These are phyloP conservation scores for Camelus bactrianus DNA, from an alignment of 2,113 vertebrate genomes.

Conservation along the genomic window DNA sequence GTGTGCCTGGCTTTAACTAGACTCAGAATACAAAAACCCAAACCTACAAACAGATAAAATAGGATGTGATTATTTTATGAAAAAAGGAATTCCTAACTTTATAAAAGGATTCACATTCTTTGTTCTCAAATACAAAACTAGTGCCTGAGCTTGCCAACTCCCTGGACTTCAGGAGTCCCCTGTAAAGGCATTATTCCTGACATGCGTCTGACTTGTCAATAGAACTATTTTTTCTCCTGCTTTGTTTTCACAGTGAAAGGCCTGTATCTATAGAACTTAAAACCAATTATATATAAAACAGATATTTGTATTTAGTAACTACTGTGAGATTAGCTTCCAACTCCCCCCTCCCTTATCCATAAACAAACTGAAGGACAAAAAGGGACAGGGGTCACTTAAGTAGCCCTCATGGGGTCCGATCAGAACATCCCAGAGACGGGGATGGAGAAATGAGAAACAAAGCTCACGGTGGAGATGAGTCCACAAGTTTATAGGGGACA, in stretches of 20 bases:
- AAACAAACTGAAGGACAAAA: neutral
- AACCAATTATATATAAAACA: neutral
- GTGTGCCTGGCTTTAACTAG: slow-evolving; percentile 50
- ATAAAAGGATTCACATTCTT: slow-evolving; percentile 55
- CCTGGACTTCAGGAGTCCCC: neutral
- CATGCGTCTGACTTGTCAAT: neutral
- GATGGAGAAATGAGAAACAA: neutral
- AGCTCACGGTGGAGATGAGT: neutral
- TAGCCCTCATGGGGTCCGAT: neutral
- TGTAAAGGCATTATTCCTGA: neutral
- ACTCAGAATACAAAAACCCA: slow-evolving; percentile 56
- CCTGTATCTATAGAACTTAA: neutral
- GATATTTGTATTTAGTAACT: slow-evolving; percentile 26
- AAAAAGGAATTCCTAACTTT: slow-evolving; percentile 63
- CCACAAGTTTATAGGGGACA: neutral
- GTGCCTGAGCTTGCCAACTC: neutral
- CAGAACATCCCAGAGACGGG: neutral
- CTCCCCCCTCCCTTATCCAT: neutral
- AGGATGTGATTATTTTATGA: slow-evolving; percentile 57
- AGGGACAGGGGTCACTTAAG: neutral
- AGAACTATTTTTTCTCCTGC: neutral
- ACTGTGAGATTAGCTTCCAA: neutral
- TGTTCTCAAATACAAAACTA: slow-evolving; percentile 50
- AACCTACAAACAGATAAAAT: slow-evolving; percentile 62
- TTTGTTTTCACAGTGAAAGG: slow-evolving; percentile 39